Evolutionary conservation across 2,888 invertebrate species (phyloP).

Genomic region (Acleris literana): DNA sequence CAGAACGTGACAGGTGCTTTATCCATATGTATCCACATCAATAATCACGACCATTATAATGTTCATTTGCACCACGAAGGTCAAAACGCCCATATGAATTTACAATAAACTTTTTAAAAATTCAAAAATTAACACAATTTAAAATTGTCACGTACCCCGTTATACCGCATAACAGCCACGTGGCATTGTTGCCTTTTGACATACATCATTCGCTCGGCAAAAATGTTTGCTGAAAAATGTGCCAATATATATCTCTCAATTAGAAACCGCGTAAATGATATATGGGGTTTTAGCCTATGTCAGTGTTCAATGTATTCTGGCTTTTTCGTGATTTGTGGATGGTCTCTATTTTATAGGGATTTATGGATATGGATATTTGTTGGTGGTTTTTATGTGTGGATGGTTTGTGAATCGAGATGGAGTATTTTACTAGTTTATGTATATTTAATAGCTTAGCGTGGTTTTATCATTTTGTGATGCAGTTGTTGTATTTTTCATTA

Average conservation of each 20-base stretch:
- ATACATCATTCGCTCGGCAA: constrained; percentile 33
- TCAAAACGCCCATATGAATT: not conserved
- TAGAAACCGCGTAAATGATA: constrained; percentile 37
- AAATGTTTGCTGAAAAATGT: constrained; percentile 37
- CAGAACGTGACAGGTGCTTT: too few relatives aligned
- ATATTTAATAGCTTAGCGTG: too few relatives aligned
- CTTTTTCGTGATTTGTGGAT: constrained; percentile 22
- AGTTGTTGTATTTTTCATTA: too few relatives aligned
- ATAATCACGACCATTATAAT: too few relatives aligned
- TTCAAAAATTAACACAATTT: not conserved
- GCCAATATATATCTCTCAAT: constrained; percentile 40
- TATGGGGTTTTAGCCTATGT: constrained; percentile 34
- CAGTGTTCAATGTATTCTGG: constrained; percentile 32
- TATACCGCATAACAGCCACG: not conserved
- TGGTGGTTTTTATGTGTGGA: not conserved
- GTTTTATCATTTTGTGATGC: too few relatives aligned
- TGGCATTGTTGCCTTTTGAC: constrained; percentile 27
- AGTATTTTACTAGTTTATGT: not conserved
- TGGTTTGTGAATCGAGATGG: not conserved
- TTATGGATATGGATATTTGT: constrained; percentile 26
- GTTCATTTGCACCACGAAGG: too few relatives aligned
- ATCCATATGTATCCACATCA: too few relatives aligned
- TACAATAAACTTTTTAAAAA: not conserved
- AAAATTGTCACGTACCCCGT: constrained; percentile 12
- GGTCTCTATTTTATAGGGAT: constrained; percentile 31